Base-by-base conservation (phyloP, 92 coral and sea anemone species). In the Palythoa grandis region DNA sequence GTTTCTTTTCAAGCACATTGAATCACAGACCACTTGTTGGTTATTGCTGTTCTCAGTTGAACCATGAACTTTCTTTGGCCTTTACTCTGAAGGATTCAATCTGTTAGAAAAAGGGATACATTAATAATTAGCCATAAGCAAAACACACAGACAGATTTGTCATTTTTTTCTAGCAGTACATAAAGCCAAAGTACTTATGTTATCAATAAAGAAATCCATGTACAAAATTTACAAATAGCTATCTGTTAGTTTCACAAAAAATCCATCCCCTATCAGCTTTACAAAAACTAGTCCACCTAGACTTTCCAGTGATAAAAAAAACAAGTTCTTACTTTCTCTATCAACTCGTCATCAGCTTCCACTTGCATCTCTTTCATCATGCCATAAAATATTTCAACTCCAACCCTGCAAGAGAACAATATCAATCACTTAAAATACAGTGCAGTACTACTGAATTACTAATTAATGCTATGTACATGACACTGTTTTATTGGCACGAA, bases 331-430 rank as follows among this genome's bases (percentile, higher is more conserved):
- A 94, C 97, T 93, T 93, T 91, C 69, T 93, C 92, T 82, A 92
- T 83, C 82, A 97, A 43, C 88, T 93, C 92, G 39, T 91, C 93
- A 86, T 87, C 91, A 61, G 96, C 95, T 53, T 89, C 93, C 22
- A 97, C 98, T 72, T 93, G 93, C 97, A 95, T 95, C 82, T 97
- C 99, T 69, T 88, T 91, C 99, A 97, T 97, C 88, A 97, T 91
- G 69, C 93, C 94, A 91, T 94, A 95, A 78, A 97, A 91, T 67
- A 92, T 97, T 69, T 93, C 93, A 16, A 92, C 95, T 5, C 98
- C 99, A 74, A 95, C 93, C 80, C 96, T 93, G 57, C 43, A 54
- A 50, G 71, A 43, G 65, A 50, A 60, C n/a, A 60, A 77, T 7
- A 7, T 43, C 50, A 43, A 8, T 43, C 50, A 43, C 6, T 43